Evolutionary conservation across 2,113 vertebrate species (phyloP).

Genomic region (Lagopus leucura): DNA sequence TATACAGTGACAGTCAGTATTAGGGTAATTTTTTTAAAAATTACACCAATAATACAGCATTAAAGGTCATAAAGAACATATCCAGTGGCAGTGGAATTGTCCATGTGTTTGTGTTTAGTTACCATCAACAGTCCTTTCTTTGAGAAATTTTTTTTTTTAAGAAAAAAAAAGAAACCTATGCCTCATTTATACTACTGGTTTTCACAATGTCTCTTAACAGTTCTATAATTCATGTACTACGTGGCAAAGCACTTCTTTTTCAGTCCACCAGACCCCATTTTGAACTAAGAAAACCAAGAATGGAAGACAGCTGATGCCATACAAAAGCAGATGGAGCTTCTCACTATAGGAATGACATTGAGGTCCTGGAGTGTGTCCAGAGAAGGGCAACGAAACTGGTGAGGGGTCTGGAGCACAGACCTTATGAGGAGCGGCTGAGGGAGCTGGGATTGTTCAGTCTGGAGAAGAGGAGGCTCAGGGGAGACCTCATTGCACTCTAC

Average conservation of each 20-base stretch:
- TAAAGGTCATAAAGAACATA: not conserved
- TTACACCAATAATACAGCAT: not conserved
- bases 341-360: not conserved
- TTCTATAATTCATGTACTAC: not conserved
- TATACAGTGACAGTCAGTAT: not conserved
- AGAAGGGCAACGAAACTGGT: too few relatives aligned
- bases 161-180: not conserved
- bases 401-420: too few relatives aligned
- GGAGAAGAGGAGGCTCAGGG: too few relatives aligned
- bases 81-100: not conserved
- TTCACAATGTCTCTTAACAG: not conserved
- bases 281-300: not conserved
- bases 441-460: too few relatives aligned
- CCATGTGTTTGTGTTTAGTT: not conserved
- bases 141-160: not conserved
- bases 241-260: not conserved
- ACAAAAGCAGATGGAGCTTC: not conserved
- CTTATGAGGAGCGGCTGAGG: too few relatives aligned
- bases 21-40: not conserved
- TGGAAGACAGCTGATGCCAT: accelerated
- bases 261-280: not conserved
- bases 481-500: too few relatives aligned
- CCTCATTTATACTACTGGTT: not conserved
- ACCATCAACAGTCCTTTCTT: not conserved
- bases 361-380: too few relatives aligned